Evolutionary conservation across 2,888 invertebrate genomes (phyloP), one percentile per base, ranked within the genome.

Genomic region (Orthosia incerta): DNA sequence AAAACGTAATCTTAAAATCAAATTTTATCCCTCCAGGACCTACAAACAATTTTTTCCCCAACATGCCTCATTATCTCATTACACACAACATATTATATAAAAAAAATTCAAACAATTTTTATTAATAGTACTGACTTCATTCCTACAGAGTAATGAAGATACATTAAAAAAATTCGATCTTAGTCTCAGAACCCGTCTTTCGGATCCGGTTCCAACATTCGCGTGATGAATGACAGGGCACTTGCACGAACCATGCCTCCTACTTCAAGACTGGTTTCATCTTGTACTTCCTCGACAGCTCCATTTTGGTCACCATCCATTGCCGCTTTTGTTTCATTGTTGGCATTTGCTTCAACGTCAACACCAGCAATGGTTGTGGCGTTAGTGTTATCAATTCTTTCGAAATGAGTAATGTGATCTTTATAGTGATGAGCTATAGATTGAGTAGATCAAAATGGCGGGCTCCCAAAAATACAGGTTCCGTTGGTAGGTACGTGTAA

Each of bases 191-290:
- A 92, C 94, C 89, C 88, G 93, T 92, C 92, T 90, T 50, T 56
- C n/a, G 59, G 82, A 94, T 94, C 95, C 95, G 96, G 95, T 95
- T 95, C 86, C 80, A 86, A 89, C 93, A 91, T 95, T 95, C 89
- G 94, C 94, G 94, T 95, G 96, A 95, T 95, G 95, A 93, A 95
- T 95, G 93, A 93, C 92, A 93, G 92, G 89, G 87, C 92, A 92
- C 90, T 91, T 91, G 92, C 92, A 93, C 93, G 92, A 93, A 91
- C 90, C 84, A 88, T 83, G 79, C 87, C 79, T 48, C 66, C 79
- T 85, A 94, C 92, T 79, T 86, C 77, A 23, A 67, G 57, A 87
- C 76, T 68, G 16, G 72, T 74, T 86, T 85, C 68, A 86, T 76
- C 79, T 74, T 65, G 31, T 55, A 87, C 84, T 84, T 82, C 82